Evolutionary conservation across 1,140 invertebrate genomes (phyloP), one percentile per base, ranked within the genome.

Genomic region (Diachasmimorpha longicaudata): DNA sequence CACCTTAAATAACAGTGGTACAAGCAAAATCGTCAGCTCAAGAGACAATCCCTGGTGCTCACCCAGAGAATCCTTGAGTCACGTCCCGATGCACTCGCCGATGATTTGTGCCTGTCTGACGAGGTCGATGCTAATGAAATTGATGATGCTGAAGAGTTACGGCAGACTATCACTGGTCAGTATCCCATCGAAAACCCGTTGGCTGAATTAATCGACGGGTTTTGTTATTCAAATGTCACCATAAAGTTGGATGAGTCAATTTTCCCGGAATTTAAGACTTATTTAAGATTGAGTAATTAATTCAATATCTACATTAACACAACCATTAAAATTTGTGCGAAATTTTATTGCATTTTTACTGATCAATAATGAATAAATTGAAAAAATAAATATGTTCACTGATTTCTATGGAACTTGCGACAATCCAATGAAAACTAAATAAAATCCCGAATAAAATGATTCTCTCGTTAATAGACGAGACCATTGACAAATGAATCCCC

Each of bases 11-110:
- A 23, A 1, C 87, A 93, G 87, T 94, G 93, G 93, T 94, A 94
- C 85, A 92, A 92, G 78, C 92, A 94, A 87, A 94, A 94, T 79
- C 91, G 93, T 36, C 90, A 92, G 78, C 83, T 94, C 46, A 93
- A 94, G 83, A 86, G 93, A 76, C 88, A 89, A 63, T 94, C 93
- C 39, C 90, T 93, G 19, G 90, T 91, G 9, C 85, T 94, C 3
- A 79, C 91, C 23, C 90, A 92, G 75, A 90, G 89, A 44, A 84
- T 93, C 39, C 84, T 91, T 0, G 80, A 90, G 42, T 68, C 82
- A 80, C 76, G 86, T 85, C 72, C 84, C 36, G 83, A 87, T 82
- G 71, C 88, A 14, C 68, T 84, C 0, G 55, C 83, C 5, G 85
- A 85, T 46, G 70, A 86, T 46, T 66, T 86, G 1, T 85, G 87